Conservation (phyloP, 1,140 invertebrate genomes). For the Periplaneta americana region DNA sequence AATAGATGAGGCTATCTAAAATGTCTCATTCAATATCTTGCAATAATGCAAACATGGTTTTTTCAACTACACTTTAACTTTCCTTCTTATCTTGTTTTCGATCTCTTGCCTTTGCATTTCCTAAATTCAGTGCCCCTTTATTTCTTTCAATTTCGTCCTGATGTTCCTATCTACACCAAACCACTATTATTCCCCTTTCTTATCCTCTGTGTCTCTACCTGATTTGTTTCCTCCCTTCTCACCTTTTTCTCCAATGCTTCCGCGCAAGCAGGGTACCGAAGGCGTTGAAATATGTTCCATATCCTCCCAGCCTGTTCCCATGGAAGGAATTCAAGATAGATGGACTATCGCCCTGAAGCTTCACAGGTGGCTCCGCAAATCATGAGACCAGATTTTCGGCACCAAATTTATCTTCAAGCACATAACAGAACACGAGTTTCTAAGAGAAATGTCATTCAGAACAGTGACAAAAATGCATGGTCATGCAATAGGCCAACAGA, state of each 20-base stretch:
- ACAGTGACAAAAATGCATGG: too few species aligned
- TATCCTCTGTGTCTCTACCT: neutral
- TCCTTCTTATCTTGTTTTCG: neutral
- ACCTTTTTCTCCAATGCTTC: neutral
- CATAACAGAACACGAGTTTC: too few species aligned
- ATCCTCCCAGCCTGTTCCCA: neutral
- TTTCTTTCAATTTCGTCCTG: neutral
- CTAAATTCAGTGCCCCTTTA: neutral
- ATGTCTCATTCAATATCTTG: neutral
- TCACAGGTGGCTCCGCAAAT: too few species aligned
- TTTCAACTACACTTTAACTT: too few species aligned
- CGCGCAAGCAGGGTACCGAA: neutral
- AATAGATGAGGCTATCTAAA: too few species aligned
- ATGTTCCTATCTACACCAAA: neutral
- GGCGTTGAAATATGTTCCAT: neutral
- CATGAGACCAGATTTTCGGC: too few species aligned
- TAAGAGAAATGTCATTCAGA: too few species aligned
- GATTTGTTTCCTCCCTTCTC: neutral
- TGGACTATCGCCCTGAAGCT: neutral
- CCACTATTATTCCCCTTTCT: neutral
- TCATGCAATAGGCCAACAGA: too few species aligned
- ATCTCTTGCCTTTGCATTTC: neutral
- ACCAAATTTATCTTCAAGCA: too few species aligned
- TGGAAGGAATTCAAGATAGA: neutral
- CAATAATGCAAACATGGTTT: neutral